Evolutionary conservation across 2,888 invertebrate genomes (phyloP), one percentile per base, ranked within the genome.

Genomic region (Lochmaea crataegi): DNA sequence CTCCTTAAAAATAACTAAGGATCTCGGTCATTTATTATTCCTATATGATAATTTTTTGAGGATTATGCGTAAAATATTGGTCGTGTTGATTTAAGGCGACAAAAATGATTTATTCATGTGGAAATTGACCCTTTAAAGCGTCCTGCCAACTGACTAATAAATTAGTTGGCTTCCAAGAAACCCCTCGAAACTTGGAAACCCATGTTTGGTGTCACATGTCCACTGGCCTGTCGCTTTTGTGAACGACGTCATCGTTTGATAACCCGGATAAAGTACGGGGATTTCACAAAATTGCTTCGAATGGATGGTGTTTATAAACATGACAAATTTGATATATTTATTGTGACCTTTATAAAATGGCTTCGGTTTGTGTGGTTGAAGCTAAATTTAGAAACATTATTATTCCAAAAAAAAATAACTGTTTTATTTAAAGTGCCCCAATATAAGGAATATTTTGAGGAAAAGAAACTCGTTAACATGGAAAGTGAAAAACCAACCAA

Each of bases 181-280:
- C 41, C 61, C 42, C 61, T 42, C 6, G 61, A 63, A 63, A 63
- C 61, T 63, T 63, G 61, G 5, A 58, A 41, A 38, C 61, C 61
- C 61, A 18, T 42, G 61, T 63, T 42, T 42, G 16, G 42, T 41
- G 18, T 63, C 61, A 26, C 61, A 42, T 42, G 42, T 42, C 61
- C 61, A 18, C 42, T 42, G 61, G 42, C 42, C 61, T 42, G 61
- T 63, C 61, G 61, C 61, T 41, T 63, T 63, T 63, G n/a, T 63
- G n/a, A 63, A 63, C 11, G 53, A 16, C 53, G 16, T 10, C 53
- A 16, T 53, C 53, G 53, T 53, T 53, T 18, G 16, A 51, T 45
- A 14, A 45, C 45, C n/a, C n/a, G 51, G 16, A 14, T 51, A 38
- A 51, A 51, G 16, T 53, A 18, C 10, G 10, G 18, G 18, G 1